Evolutionary conservation across 2,888 invertebrate genomes (phyloP), one percentile per base, ranked within the genome.

Genomic region (Anticlea derivata): DNA sequence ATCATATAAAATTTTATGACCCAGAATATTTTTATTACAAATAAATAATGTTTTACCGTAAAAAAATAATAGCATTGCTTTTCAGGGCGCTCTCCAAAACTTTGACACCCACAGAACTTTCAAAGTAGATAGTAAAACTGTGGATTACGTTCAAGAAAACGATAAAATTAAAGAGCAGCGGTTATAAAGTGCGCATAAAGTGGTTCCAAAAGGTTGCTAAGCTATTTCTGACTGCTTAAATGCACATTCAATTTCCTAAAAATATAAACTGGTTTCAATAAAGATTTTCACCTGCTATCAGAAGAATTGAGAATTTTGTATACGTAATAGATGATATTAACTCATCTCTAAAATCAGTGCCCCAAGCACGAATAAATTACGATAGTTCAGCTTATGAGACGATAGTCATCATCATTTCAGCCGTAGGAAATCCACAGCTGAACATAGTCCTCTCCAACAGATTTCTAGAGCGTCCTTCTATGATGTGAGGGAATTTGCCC

Each of bases 131-230:
- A 58, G 45, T 58, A 56, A 60, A 62, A 70, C 59, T 62, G 57
- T 50, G 58, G 60, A 64, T 66, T 62, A 66, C 56, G 61, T 61
- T 66, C 63, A 70, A 66, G 66, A 67, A 61, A 54, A 54, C 52
- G 50, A 71, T 76, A 66, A 78, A 73, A 71, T 75, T 73, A 71
- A 73, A 76, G 71, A 66, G 68, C 66, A 58, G 68, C 70, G 61
- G 67, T 55, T 63, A 60, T 75, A 70, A 56, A 60, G 50, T 51
- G 52, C 43, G 50, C 49, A 57, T 61, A 55, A 61, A 57, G 57
- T 29, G 44, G 51, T 46, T 52, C 26, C 30, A 45, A 55, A 59
- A 57, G 50, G 48, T 48, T 52, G 45, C 49, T 39, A 31, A 31
- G 47, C 45, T 52, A 58, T 58, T 58, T 46, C 41, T 46, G 56